Percentiles rank a stretch among this genome's conserved stretches.
These are phyloP conservation scores for Odiellus spinosus DNA, from an alignment of 2,888 invertebrate species.

Conservation along the genomic window DNA sequence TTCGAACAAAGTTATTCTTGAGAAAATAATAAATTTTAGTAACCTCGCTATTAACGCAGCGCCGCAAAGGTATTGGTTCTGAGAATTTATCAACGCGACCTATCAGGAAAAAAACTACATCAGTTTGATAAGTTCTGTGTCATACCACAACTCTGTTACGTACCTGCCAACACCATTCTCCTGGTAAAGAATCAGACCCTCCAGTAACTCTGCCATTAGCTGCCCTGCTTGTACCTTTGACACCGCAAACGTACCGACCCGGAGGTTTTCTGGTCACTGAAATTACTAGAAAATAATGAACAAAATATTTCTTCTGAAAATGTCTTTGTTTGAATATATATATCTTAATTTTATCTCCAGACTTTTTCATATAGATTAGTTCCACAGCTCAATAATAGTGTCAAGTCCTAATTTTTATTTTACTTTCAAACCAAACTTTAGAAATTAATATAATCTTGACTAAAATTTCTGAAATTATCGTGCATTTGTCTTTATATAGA, in stretches of 20 bases:
- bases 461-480: too few relatives aligned
- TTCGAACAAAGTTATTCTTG: too few relatives aligned
- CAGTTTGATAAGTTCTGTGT: background rate
- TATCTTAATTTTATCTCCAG: too few relatives aligned
- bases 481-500: too few relatives aligned
- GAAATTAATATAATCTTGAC: too few relatives aligned
- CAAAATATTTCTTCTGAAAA: too few relatives aligned
- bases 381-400: too few relatives aligned
- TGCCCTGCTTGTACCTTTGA: slow-evolving; percentile 53
- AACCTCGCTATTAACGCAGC: slow-evolving; percentile 68
- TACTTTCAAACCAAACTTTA: background rate
- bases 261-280: slow-evolving; percentile 9
- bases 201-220: slow-evolving; percentile 51
- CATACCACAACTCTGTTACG: too few relatives aligned
- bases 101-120: slow-evolving; percentile 5
- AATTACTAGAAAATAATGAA: slow-evolving; percentile 10
- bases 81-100: slow-evolving; percentile 75
- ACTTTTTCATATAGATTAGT: too few relatives aligned
- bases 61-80: slow-evolving; percentile 84
- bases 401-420: too few relatives aligned
- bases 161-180: slow-evolving; percentile 85
- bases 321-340: too few relatives aligned
- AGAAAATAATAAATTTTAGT: too few relatives aligned
- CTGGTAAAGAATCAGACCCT: slow-evolving; percentile 74
- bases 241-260: slow-evolving; percentile 67